phyloP scores from a whole-genome alignment of 2,113 vertebrate species.

The Spilogale gracilis region DNA sequence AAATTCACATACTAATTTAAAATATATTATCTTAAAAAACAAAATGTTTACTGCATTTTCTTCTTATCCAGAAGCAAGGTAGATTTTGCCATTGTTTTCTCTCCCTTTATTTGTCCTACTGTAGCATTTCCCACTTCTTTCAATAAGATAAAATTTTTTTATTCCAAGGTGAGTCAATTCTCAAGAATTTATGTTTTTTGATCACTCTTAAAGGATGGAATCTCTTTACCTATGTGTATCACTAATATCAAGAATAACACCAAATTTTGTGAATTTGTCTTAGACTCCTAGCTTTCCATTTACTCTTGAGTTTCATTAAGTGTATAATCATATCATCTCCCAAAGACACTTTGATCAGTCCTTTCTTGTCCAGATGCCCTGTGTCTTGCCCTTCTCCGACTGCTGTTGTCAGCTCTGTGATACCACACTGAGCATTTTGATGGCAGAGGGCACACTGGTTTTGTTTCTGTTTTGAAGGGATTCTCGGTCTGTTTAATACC shows the following conservation, averaged over 20 bases:
- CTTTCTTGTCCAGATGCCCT: neutral
- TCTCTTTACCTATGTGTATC: neutral
- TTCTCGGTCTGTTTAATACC: neutral
- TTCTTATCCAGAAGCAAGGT: neutral
- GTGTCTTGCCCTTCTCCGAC: neutral
- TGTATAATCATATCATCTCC: neutral
- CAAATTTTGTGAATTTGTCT: neutral
- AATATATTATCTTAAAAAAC: neutral
- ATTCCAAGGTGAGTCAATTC: slow-evolving; percentile 44
- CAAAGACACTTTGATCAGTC: neutral
- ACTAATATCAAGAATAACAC: neutral
- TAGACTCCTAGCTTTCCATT: neutral
- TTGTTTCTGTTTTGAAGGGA: neutral
- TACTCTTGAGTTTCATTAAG: neutral
- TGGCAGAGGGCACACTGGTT: neutral
- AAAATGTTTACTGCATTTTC: neutral
- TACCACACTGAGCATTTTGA: no score
- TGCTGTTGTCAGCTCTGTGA: neutral
- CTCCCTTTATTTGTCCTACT: slow-evolving; percentile 19
- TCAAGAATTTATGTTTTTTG: slow-evolving; percentile 44
- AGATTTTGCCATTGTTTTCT: neutral
- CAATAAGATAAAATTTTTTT: neutral
- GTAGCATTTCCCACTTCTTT: slow-evolving; percentile 46
- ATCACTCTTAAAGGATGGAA: slow-evolving; percentile 30
- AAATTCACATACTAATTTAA: slow-evolving; percentile 2